Conservation (phyloP, 2,888 invertebrate species). For the Diplazon laetatorius region DNA sequence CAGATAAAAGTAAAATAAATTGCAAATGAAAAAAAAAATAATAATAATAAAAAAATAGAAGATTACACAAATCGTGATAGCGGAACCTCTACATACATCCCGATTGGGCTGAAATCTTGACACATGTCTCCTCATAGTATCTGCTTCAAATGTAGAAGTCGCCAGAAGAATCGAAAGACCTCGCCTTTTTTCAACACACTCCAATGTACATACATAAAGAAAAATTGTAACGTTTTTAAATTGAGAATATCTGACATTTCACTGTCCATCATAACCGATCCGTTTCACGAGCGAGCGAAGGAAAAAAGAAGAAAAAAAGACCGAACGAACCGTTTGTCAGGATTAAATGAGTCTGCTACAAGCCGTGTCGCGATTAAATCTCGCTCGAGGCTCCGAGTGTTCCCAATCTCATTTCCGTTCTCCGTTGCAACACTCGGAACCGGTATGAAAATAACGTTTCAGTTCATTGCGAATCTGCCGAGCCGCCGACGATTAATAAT, state of each 20-base stretch:
- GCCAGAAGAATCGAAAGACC: no score
- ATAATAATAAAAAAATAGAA: no score
- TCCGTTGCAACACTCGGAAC: slow-evolving; percentile 30
- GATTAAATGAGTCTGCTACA: slow-evolving; percentile 28
- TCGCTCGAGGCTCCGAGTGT: slow-evolving; percentile 56
- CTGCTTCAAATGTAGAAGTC: no score
- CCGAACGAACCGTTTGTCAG: slow-evolving; percentile 37
- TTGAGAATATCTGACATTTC: not conserved
- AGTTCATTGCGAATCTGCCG: not conserved
- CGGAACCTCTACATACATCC: no score
- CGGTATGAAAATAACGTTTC: slow-evolving; percentile 16
- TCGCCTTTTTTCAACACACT: no score
- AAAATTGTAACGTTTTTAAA: not conserved
- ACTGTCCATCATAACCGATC: slow-evolving; percentile 37
- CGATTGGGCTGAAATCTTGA: no score
- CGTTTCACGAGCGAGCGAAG: not conserved
- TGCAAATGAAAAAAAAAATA: no score
- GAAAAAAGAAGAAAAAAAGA: slow-evolving; percentile 29
- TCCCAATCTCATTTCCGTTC: slow-evolving; percentile 54
- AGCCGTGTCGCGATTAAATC: slow-evolving; percentile 47
- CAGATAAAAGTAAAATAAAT: no score
- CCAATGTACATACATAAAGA: no score
- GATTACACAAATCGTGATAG: no score
- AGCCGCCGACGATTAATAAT: not conserved
- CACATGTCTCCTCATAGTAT: no score